Percentiles rank a stretch among this genome's conserved stretches.
Evolutionary conservation across 2,888 invertebrate species (phyloP).

Genomic region (Bombyx huttoni): DNA sequence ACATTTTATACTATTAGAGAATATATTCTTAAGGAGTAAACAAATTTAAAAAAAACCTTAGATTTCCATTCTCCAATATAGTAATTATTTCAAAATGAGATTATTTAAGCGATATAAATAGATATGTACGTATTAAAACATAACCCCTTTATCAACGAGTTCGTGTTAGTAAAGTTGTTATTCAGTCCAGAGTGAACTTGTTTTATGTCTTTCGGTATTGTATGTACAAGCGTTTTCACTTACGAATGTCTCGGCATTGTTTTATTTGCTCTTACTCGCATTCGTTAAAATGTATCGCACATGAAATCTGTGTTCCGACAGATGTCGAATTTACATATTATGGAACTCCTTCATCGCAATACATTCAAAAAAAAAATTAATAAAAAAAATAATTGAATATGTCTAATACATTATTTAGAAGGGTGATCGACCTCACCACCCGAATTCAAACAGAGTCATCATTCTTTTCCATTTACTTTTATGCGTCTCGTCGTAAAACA

Average conservation of each 20-base stretch:
- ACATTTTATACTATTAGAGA: too few species aligned
- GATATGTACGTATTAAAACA: neutral
- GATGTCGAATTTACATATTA: conserved; percentile 12
- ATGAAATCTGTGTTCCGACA: conserved; percentile 24
- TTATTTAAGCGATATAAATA: neutral
- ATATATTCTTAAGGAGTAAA: too few species aligned
- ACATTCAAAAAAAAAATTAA: neutral
- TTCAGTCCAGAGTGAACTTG: neutral
- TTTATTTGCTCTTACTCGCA: conserved; percentile 6
- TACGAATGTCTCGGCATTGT: conserved; percentile 1
- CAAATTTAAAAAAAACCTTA: too few species aligned
- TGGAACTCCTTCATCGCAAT: conserved; percentile 1
- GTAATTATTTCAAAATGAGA: too few species aligned
- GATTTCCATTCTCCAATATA: too few species aligned
- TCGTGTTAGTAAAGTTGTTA: neutral
- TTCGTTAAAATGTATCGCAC: conserved; percentile 28
- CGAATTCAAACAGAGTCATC: too few species aligned
- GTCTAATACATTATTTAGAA: neutral
- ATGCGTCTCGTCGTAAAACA: too few species aligned
- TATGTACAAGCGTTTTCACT: conserved; percentile 1
- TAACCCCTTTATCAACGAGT: neutral
- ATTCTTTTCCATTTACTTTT: too few species aligned
- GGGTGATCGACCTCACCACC: too few species aligned
- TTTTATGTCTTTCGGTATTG: neutral
- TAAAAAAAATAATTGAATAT: neutral